Conservation (phyloP, 2,888 invertebrate species). For the Kryphioiulus occultus region DNA sequence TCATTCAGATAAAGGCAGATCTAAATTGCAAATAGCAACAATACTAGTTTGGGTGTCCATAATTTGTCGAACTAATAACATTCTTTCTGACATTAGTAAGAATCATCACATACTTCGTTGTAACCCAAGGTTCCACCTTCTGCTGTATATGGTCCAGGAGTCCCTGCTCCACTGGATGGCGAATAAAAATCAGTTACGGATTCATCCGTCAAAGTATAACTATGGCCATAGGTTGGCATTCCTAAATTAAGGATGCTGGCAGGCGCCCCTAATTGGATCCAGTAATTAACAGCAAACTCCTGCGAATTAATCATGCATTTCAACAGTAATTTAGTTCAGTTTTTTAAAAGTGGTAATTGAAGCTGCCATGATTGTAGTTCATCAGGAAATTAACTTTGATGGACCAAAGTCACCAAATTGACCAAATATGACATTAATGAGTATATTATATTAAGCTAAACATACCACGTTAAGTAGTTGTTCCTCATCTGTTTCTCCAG, state of each 20-base stretch:
- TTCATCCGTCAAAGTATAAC: slow-evolving; percentile 8
- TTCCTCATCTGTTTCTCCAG: slow-evolving; percentile 56
- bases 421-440: too few species aligned
- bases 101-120: slow-evolving; percentile 88
- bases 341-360: neutral
- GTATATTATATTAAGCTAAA: neutral
- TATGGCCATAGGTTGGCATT: slow-evolving; percentile 39
- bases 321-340: neutral
- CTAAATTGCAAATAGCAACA: neutral
- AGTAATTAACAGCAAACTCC: slow-evolving; percentile 43
- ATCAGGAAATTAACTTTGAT: too few species aligned
- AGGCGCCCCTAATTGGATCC: slow-evolving; percentile 6
- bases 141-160: slow-evolving; percentile 76
- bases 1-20: neutral
- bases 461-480: slow-evolving; percentile 48
- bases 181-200: neutral
- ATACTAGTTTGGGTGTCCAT: neutral
- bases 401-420: too few species aligned
- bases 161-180: neutral
- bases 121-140: slow-evolving; percentile 87
- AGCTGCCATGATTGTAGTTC: too few species aligned
- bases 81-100: too few species aligned
- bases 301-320: neutral
- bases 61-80: too few species aligned
- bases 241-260: slow-evolving; percentile 29